Evolutionary conservation across 1,140 invertebrate species (phyloP), one percentile per base, ranked within the genome.

Genomic region (Ectropis grisescens): DNA sequence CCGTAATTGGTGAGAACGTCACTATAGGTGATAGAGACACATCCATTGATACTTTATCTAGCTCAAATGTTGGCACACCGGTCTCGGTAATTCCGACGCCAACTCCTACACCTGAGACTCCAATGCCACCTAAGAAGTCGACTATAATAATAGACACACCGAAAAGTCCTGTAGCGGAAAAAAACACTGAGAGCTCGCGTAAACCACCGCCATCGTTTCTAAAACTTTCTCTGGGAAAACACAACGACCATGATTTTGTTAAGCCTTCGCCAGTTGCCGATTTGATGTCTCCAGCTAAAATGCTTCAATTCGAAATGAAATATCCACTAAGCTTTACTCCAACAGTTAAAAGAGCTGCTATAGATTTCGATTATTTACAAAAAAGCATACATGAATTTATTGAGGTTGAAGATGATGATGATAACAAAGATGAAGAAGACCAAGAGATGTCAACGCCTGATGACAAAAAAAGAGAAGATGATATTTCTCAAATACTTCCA

Each of bases 281-380:
- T 23, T 41, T 72, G 13, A 75, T 80, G 64, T 78, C 75, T 32
- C 70, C 75, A 8, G 75, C 75, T 8, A 70, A 48, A 55, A 76
- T 80, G 71, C 46, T 80, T 10, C 75, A 80, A 59, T 80, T 69
- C 25, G 66, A 80, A 49, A 41, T 80, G 4, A 58, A 68, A 19
- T 13, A 45, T n/a, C 34, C 54, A 1, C 51, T 36, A 11, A 65
- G 66, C 34, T 41, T 68, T 2, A 80, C 75, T 5, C 75, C 75
- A 1, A 80, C 75, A 3, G 78, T 80, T 72, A 80, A 71, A 43
- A 54, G 75, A 25, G 70, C 72, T 1, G 58, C 50, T 11, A 54
- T 78, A 2, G 66, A 80, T 33, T 80, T 78, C 13, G 65, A 78
- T 41, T 75, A 26, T 19, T 8, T 19, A 19, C 3, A 19, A 19